Conservation (phyloP, 2,888 invertebrate genomes). For the Heliconius ismenius region DNA sequence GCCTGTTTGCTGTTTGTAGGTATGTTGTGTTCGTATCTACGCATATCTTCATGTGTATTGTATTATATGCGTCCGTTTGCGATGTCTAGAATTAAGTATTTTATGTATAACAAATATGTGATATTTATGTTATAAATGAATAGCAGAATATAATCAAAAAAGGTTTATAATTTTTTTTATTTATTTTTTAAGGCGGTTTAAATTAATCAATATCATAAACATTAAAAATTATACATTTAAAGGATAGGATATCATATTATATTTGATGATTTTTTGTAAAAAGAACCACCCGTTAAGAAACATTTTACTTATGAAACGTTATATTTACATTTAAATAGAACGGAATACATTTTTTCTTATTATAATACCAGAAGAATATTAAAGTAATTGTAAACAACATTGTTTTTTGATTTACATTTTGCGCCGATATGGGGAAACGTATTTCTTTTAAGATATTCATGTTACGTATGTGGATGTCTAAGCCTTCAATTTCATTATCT, state of each 20-base stretch:
- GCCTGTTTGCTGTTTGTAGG: neutral
- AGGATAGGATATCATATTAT: too few species aligned
- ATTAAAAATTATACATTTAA: too few species aligned
- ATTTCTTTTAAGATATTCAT: constrained; percentile 23
- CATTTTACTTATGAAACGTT: neutral
- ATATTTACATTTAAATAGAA: neutral
- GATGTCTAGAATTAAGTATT: too few species aligned
- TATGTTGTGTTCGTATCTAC: neutral
- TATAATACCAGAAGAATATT: constrained; percentile 16
- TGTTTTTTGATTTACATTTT: constrained; percentile 22
- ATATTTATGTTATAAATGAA: too few species aligned
- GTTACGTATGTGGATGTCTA: constrained; percentile 11
- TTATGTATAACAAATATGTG: too few species aligned
- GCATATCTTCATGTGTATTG: too few species aligned
- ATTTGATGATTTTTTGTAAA: too few species aligned
- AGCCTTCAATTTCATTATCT: constrained; percentile 35
- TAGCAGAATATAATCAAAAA: too few species aligned
- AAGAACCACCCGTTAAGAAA: neutral
- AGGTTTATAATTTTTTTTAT: too few species aligned
- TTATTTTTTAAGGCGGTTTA: too few species aligned
- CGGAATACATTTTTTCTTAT: neutral
- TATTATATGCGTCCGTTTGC: too few species aligned
- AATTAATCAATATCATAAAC: too few species aligned
- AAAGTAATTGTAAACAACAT: constrained; percentile 9
- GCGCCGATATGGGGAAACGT: neutral